A percentile compares a stretch with the other conserved stretches of the same genome.
Conservation (phyloP, 2,888 invertebrate species). For the Melieria crassipennis region DNA sequence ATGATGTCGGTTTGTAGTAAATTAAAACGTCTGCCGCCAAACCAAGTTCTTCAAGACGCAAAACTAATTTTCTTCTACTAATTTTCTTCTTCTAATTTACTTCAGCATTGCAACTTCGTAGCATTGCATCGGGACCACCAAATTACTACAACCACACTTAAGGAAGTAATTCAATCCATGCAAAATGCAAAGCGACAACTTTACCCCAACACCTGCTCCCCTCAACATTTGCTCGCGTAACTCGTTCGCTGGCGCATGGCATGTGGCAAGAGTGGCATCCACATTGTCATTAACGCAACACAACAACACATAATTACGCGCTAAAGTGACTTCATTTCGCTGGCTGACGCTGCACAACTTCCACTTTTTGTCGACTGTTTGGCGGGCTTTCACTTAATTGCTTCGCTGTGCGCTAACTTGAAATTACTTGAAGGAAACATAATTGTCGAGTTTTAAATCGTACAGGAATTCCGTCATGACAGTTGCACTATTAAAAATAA, state of each 20-base stretch:
- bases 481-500: too few relatives aligned
- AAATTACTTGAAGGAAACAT: constrained; percentile 4
- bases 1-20: too few relatives aligned
- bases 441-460: neutral
- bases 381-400: constrained; percentile 12
- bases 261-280: neutral
- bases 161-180: constrained; percentile 14
- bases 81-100: too few relatives aligned
- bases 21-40: too few relatives aligned
- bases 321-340: constrained; percentile 12
- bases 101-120: too few relatives aligned
- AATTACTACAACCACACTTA: neutral
- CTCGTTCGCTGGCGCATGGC: neutral
- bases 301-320: constrained; percentile 17
- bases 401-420: neutral
- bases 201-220: too few relatives aligned
- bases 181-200: too few relatives aligned
- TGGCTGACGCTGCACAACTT: neutral
- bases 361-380: neutral
- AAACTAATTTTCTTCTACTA: too few relatives aligned
- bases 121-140: neutral
- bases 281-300: neutral
- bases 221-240: too few relatives aligned
- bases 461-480: neutral
- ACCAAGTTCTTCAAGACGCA: too few relatives aligned